Base-by-base conservation (phyloP, 2,888 invertebrate genomes). In the Polydrusus cervinus region DNA sequence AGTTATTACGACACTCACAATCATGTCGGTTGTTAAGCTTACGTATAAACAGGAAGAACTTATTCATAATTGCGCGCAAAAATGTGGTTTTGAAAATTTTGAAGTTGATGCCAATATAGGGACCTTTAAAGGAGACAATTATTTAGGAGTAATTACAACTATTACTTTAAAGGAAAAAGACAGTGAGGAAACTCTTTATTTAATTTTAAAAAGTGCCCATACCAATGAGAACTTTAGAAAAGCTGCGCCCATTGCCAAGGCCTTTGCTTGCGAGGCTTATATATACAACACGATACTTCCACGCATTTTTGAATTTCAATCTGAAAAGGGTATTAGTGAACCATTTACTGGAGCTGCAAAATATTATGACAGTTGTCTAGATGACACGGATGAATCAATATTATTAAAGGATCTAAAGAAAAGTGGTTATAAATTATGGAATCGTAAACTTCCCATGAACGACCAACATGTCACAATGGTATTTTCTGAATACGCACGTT, bases 121-220 rank as follows among this genome's bases (percentile, higher is more conserved):
- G 7, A 43, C 77, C n/a, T 18, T 13, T 14, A 78, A 76, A 71
- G 78, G 80, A n/a, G 79, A 79, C 34, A 80, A 80, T 57, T 81
- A 79, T 57, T 51, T 82, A 10, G 82, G 82, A n/a, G 51, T 79
- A 2, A 80, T 84, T 43, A 78, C 78, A 3, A 75, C 40, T 64
- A 77, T 71, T n/a, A 78, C 61, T 25, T 75, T 80, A 9, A 53
- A 43, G 20, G 61, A 40, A 45, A 65, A 68, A 34, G 51, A 74
- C 34, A 18, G 49, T 18, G 57, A 53, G 10, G 76, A 62, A 13
- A 43, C 60, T 9, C 38, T 75, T 11, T 73, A 81, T 66, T 77
- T 82, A 45, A 83, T 85, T 9, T 71, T 83, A 9, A 85, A 85
- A 79, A 79, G 81, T 30, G 82, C 84, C 0, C 81, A 81, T 11